Percentiles rank a stretch among this genome's conserved stretches.
These are phyloP conservation scores for Margaritifera margaritifera DNA, from an alignment of 2,888 invertebrate species.

Conservation along the genomic window DNA sequence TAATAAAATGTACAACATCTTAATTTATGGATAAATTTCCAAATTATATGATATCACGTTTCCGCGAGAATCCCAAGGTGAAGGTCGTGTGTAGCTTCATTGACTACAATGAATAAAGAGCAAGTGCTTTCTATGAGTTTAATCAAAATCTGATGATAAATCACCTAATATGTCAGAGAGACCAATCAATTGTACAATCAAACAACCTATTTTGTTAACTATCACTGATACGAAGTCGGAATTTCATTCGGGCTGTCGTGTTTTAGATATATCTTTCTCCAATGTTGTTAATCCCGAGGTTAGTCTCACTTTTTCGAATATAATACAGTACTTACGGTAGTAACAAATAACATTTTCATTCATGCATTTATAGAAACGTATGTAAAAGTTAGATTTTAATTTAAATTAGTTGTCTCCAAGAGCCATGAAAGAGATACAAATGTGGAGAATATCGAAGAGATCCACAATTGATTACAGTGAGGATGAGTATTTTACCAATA, in stretches of 20 bases:
- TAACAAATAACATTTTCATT: neutral
- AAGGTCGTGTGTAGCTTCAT: slow-evolving; percentile 30
- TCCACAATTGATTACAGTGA: too few relatives aligned
- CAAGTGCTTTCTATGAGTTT: neutral
- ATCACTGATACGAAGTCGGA: slow-evolving; percentile 56
- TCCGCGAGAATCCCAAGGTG: slow-evolving; percentile 8
- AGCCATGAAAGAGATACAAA: too few relatives aligned
- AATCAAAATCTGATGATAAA: neutral
- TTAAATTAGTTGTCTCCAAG: too few relatives aligned
- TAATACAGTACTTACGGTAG: neutral
- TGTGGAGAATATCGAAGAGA: too few relatives aligned
- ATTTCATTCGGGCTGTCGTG: slow-evolving; percentile 64
- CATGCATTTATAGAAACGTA: neutral
- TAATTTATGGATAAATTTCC: neutral
- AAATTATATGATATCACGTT: neutral
- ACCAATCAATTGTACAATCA: slow-evolving; percentile 60
- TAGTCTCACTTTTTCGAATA: slow-evolving; percentile 6
- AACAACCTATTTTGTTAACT: slow-evolving; percentile 54
- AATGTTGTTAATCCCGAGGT: slow-evolving; percentile 68
- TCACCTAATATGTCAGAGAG: slow-evolving; percentile 47
- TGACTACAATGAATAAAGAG: slow-evolving; percentile 25
- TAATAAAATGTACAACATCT: neutral
- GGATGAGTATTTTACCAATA: too few relatives aligned
- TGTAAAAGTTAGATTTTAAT: too few relatives aligned
- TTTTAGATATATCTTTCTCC: slow-evolving; percentile 67